A percentile compares a stretch with the other conserved stretches of the same genome.
phyloP scores from a whole-genome alignment of 2,888 invertebrate genomes.

The Nomada fucata region DNA sequence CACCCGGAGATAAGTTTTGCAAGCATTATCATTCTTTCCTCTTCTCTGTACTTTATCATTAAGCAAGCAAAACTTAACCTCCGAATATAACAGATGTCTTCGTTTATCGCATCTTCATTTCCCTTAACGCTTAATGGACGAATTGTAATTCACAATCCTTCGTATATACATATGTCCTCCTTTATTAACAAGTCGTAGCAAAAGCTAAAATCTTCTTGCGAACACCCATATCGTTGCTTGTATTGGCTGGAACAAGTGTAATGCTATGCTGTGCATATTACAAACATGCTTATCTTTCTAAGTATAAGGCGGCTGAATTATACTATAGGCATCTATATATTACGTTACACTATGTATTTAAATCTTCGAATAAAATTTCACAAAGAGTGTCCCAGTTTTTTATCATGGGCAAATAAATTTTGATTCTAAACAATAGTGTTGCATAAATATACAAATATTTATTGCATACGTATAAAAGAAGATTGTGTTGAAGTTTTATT shows the following conservation, averaged over 20 bases:
- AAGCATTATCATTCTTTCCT: not conserved
- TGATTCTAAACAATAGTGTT: constrained; percentile 3
- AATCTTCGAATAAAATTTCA: constrained; percentile 37
- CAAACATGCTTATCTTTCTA: constrained; percentile 69
- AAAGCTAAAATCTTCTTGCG: constrained; percentile 63
- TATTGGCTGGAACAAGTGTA: constrained; percentile 53
- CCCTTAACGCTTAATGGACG: constrained; percentile 71
- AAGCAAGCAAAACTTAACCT: constrained; percentile 39
- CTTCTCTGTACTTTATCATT: not conserved
- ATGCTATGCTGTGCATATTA: constrained; percentile 62
- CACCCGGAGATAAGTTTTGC: constrained; percentile 45
- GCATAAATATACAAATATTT: constrained; percentile 6
- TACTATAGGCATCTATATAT: constrained; percentile 55
- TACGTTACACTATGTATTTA: constrained; percentile 40
- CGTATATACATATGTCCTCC: constrained; percentile 30
- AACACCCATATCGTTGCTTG: constrained; percentile 53
- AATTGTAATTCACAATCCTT: constrained; percentile 62
- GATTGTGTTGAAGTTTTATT: not conserved
- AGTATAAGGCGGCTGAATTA: constrained; percentile 67
- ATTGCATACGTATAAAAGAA: constrained; percentile 14
- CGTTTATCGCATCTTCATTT: constrained; percentile 30
- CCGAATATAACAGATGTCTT: constrained; percentile 33
- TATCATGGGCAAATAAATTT: constrained; percentile 12
- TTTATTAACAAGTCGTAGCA: constrained; percentile 65
- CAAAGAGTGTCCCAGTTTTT: constrained; percentile 26